Evolutionary conservation across 1,140 invertebrate genomes (phyloP).

Genomic region (Harpegnathos saltator): DNA sequence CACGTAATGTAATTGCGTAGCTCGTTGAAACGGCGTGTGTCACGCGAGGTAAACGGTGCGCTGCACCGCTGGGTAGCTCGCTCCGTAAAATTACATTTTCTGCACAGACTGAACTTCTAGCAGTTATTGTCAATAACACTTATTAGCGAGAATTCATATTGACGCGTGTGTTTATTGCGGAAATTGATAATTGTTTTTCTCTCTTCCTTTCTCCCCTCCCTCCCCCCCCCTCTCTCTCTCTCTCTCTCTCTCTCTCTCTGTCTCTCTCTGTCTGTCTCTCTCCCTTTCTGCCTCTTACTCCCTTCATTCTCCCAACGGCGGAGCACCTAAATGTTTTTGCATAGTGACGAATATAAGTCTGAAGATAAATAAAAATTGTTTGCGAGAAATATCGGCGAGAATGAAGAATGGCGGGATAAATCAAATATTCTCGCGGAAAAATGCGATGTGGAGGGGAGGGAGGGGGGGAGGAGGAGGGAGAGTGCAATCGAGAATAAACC

Average conservation of each 20-base stretch:
- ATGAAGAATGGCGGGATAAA: no score
- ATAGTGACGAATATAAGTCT: not conserved
- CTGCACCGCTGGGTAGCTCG: constrained; percentile 32
- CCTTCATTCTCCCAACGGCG: no score
- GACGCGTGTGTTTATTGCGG: not conserved
- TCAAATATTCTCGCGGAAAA: not conserved
- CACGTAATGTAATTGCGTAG: constrained; percentile 55
- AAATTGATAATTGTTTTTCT: not conserved
- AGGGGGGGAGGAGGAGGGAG: no score
- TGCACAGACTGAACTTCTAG: constrained; percentile 14
- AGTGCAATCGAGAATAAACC: not conserved
- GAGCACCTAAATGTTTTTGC: not conserved
- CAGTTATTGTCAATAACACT: constrained; percentile 38
- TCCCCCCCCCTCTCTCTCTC: no score
- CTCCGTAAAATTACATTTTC: constrained; percentile 52
- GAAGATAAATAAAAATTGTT: not conserved
- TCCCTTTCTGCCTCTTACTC: no score
- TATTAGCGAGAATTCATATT: constrained; percentile 7
- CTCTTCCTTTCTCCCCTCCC: no score
- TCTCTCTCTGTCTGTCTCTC: not conserved
- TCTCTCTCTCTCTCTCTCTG: not conserved
- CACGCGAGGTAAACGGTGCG: constrained; percentile 46
- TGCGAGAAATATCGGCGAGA: not conserved
- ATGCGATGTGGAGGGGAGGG: no score
- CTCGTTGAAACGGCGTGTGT: constrained; percentile 51